These are phyloP conservation scores for Sciurus niger DNA, from an alignment of 2,113 vertebrate genomes.

Conservation along the genomic window DNA sequence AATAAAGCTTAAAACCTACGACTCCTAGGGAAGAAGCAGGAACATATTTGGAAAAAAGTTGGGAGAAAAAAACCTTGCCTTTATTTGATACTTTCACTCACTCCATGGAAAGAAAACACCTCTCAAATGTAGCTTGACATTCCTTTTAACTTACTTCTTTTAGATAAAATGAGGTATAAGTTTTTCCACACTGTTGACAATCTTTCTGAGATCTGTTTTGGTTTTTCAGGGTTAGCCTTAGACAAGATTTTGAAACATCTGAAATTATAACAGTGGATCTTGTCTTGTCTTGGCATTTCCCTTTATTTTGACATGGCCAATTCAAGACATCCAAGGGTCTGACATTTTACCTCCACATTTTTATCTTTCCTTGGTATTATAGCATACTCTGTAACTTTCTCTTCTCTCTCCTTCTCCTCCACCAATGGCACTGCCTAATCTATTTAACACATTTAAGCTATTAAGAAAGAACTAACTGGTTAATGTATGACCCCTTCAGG, in stretches of 20 bases:
- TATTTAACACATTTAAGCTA: not conserved
- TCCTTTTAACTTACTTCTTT: not conserved
- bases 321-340: not conserved
- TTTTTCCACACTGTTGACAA: not conserved
- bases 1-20: slow-evolving; percentile 11
- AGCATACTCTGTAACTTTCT: not conserved
- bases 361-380: slow-evolving; percentile 14
- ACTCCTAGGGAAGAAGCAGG: not conserved
- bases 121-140: not conserved
- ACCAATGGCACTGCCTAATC: not conserved
- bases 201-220: not conserved
- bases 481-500: not conserved
- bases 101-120: not conserved
- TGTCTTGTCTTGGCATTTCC: not conserved
- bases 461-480: not conserved
- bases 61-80: not conserved
- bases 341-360: not conserved
- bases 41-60: slow-evolving; percentile 27
- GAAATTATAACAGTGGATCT: not conserved
- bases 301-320: slow-evolving; percentile 36
- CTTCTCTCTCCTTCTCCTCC: not conserved
- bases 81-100: not conserved
- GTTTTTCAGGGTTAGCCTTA: slow-evolving; percentile 12
- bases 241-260: slow-evolving; percentile 12
- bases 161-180: not conserved